Evolutionary conservation across 2,113 vertebrate genomes (phyloP).

Genomic region (Malaclemys terrapin): DNA sequence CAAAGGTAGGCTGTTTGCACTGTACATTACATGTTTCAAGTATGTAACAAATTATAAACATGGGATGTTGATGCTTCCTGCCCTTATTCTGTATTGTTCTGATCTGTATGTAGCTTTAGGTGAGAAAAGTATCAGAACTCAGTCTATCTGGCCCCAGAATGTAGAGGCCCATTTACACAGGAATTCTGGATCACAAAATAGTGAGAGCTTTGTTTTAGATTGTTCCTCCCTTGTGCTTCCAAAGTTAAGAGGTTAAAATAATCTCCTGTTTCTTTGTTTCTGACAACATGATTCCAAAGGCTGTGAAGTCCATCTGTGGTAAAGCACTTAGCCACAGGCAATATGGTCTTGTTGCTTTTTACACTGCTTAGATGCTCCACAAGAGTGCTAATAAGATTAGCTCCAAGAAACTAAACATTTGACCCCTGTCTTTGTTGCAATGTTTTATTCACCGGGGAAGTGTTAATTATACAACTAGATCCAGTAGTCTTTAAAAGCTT

Average conservation of each 20-base stretch:
- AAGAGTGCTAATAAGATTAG: constrained; percentile 63
- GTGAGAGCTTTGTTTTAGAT: neutral
- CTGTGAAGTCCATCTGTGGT: constrained; percentile 57
- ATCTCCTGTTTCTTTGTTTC: constrained; percentile 51
- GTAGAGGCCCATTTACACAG: neutral
- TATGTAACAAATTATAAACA: constrained; percentile 54
- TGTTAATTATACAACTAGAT: constrained; percentile 56
- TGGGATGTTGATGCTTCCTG: constrained; percentile 39
- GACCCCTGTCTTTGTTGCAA: constrained; percentile 41
- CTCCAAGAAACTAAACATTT: constrained; percentile 37
- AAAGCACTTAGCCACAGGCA: constrained; percentile 55
- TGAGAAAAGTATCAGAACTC: constrained; percentile 41
- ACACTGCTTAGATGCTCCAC: neutral
- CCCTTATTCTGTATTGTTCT: constrained; percentile 33
- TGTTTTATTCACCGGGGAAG: constrained; percentile 43
- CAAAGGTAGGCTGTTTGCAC: neutral
- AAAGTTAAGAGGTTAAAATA: constrained; percentile 8
- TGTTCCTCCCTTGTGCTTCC: neutral
- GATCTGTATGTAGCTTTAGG: constrained; percentile 17
- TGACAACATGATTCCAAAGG: neutral
- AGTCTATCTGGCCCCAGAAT: constrained; percentile 34
- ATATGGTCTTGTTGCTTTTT: neutral
- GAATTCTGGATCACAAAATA: neutral
- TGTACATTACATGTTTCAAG: constrained; percentile 55
- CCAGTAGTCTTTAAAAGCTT: constrained; percentile 1